Evolutionary conservation across 2,888 invertebrate species (phyloP).

Genomic region (Buathra laborator): DNA sequence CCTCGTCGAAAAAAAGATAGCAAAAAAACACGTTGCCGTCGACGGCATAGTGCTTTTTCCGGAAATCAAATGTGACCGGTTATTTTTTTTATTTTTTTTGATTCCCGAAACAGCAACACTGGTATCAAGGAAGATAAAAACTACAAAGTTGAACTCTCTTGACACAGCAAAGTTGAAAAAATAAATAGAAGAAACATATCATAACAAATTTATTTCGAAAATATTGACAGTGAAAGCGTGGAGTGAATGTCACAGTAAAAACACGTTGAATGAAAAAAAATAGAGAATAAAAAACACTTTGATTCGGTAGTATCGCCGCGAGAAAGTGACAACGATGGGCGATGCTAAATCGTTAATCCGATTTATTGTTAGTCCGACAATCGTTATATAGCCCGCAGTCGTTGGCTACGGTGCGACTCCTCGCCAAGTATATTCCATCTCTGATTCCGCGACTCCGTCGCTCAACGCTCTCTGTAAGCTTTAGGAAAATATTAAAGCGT

Average conservation of each 20-base stretch:
- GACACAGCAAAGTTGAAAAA: conserved; percentile 2
- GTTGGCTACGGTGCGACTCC: background rate
- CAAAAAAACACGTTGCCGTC: conserved; percentile 15
- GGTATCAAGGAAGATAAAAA: conserved; percentile 33
- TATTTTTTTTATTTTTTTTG: background rate
- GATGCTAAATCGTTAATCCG: conserved; percentile 9
- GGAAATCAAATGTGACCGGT: conserved; percentile 66
- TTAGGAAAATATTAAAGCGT: conserved; percentile 60
- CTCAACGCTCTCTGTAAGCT: background rate
- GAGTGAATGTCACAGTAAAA: conserved; percentile 2
- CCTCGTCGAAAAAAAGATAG: conserved; percentile 43
- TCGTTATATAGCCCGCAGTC: background rate
- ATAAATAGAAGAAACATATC: conserved; percentile 4
- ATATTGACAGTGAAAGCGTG: background rate
- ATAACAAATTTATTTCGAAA: background rate
- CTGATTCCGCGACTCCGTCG: conserved; percentile 11
- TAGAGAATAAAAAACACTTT: background rate
- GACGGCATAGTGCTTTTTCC: conserved; percentile 59
- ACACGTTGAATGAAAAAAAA: background rate
- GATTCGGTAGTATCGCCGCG: background rate
- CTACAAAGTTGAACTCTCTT: background rate
- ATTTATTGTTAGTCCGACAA: conserved; percentile 17
- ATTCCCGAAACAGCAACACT: background rate
- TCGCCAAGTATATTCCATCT: conserved; percentile 37
- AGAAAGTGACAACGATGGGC: background rate